Evolutionary conservation across 2,888 invertebrate species (phyloP), one percentile per base, ranked within the genome.

Genomic region (Watsonalla binaria): DNA sequence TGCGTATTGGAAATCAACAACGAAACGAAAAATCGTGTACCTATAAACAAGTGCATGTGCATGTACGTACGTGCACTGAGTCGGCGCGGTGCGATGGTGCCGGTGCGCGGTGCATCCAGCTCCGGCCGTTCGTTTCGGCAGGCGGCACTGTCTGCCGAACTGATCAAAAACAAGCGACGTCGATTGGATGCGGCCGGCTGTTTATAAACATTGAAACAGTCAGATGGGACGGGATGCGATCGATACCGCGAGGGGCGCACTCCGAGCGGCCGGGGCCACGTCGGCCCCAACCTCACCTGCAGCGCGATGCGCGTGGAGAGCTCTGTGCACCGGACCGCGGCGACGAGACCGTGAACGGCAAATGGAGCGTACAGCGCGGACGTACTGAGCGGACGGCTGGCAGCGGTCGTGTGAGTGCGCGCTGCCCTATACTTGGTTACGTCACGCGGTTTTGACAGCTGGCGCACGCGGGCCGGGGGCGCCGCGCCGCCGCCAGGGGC

Each of bases 121-220:
- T 76, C 69, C 76, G 69, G 69, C 76, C 69, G 73, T 70, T 72
- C 74, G 63, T 65, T 67, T 74, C 68, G 72, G 65, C 67, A 24
- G 24, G 24, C 68, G 72, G 65, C 70, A 65, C 71, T 69, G 72
- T 68, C 71, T 70, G 70, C 63, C 70, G 68, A 72, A 73, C 71
- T 78, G 78, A 76, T 82, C 79, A 82, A 82, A 82, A 85, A 80
- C 84, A 84, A 83, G 80, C 80, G 76, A 78, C 75, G 72, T 61
- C 74, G 72, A 78, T 75, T 80, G 68, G 80, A 82, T 78, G 80
- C 82, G 73, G 76, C 85, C 88, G 83, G 83, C 83, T 88, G 90
- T 89, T 89, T 90, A 89, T 90, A 90, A 90, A 90, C 90, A 90
- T 86, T 84, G 84, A 76, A 77, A 74, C 76, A 65, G 69, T 67